Evolutionary conservation across 2,888 invertebrate species (phyloP).

Genomic region (Synanthedon myopaeformis): DNA sequence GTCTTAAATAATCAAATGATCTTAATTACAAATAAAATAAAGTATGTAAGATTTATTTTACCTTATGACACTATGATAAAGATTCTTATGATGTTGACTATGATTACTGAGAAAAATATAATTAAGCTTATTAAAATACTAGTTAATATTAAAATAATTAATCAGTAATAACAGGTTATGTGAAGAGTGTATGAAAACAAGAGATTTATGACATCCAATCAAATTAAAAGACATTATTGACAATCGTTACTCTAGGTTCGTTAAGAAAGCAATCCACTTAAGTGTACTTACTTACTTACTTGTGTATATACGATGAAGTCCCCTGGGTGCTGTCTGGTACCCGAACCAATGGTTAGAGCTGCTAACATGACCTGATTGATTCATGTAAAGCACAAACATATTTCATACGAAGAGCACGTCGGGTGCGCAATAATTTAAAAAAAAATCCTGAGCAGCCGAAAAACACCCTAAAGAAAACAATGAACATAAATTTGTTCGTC

Average conservation of each 20-base stretch:
- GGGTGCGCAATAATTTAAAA: constrained; percentile 5
- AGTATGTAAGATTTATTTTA: too few relatives aligned
- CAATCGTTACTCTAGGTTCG: constrained; percentile 37
- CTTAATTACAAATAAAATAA: too few relatives aligned
- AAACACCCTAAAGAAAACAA: constrained; percentile 14
- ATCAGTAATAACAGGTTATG: too few relatives aligned
- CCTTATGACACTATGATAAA: too few relatives aligned
- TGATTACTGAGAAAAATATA: too few relatives aligned
- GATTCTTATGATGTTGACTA: too few relatives aligned
- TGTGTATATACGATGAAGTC: constrained; percentile 32
- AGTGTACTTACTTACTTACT: constrained; percentile 14
- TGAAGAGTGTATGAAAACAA: neutral
- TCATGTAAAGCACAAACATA: constrained; percentile 31
- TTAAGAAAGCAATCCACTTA: constrained; percentile 57
- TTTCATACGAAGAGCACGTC: constrained; percentile 40
- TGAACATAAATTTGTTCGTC: constrained; percentile 30
- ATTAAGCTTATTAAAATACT: too few relatives aligned
- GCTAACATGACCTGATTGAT: constrained; percentile 22
- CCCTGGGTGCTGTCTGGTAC: constrained; percentile 23
- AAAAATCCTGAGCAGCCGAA: neutral
- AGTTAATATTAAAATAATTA: too few relatives aligned
- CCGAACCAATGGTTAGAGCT: constrained; percentile 4
- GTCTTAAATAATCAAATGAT: too few relatives aligned
- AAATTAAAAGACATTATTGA: constrained; percentile 5
- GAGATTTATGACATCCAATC: neutral